Conservation (phyloP, 2,113 vertebrate species). For the Mobula hypostoma region DNA sequence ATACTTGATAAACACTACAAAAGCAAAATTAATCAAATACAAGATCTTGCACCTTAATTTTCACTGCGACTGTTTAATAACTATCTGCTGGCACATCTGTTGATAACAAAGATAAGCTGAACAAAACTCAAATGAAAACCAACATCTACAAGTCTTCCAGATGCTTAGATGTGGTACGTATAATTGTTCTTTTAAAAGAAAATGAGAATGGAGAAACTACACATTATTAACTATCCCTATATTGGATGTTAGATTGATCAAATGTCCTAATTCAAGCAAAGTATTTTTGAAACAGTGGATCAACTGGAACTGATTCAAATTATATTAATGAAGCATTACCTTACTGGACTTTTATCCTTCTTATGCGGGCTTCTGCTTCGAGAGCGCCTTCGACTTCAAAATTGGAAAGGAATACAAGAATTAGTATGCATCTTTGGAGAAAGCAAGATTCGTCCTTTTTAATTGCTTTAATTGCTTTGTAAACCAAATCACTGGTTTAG, state of each 20-base stretch:
- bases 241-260: too few species aligned
- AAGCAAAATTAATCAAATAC: neutral
- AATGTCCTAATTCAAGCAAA: too few species aligned
- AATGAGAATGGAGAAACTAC: neutral
- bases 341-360: constrained; percentile 90
- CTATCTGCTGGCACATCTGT: neutral
- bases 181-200: neutral
- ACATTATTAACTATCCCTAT: too few species aligned
- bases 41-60: neutral
- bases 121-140: neutral
- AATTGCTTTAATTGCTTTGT: neutral
- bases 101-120: neutral
- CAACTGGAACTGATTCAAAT: too few species aligned
- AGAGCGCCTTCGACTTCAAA: constrained; percentile 58
- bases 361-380: constrained; percentile 84
- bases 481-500: neutral
- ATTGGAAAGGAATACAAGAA: constrained; percentile 3
- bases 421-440: neutral
- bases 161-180: neutral
- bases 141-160: neutral
- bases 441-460: neutral
- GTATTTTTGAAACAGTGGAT: too few species aligned
- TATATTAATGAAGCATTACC: constrained; percentile 51
- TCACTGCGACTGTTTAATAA: neutral
- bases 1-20: neutral